A percentile compares a stretch with the other conserved stretches of the same genome.
Evolutionary conservation across 2,888 invertebrate species (phyloP).

Genomic region (Heliconius aoede): DNA sequence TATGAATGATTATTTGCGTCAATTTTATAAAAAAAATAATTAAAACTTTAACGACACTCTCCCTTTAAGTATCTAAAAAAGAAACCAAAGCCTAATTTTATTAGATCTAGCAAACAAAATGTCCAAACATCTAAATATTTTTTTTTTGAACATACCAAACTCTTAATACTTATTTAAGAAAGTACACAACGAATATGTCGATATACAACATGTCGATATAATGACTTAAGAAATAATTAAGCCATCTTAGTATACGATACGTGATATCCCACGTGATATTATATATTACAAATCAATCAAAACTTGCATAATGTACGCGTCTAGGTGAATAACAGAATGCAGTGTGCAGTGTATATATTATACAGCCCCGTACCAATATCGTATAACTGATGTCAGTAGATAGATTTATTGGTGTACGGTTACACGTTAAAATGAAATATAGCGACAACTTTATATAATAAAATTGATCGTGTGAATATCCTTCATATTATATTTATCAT

Average conservation of each 20-base stretch:
- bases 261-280: background rate
- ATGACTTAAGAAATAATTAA: background rate
- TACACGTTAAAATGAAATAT: conserved; percentile 39
- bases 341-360: background rate
- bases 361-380: conserved; percentile 5
- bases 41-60: no score
- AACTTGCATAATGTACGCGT: background rate
- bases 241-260: no score
- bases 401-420: conserved; percentile 32
- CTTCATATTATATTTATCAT: conserved; percentile 20
- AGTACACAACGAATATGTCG: no score
- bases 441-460: conserved; percentile 21
- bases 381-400: conserved; percentile 33
- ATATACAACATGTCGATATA: background rate
- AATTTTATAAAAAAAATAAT: no score
- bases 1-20: no score
- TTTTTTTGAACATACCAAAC: no score
- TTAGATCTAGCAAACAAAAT: no score
- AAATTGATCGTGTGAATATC: conserved; percentile 35
- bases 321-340: background rate
- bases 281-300: conserved; percentile 15
- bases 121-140: no score
- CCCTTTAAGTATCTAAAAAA: no score
- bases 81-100: no score
- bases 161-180: no score